A percentile compares a stretch with the other conserved stretches of the same genome.
Conservation (phyloP, 2,113 vertebrate genomes). For the Chaenogobius annularis region DNA sequence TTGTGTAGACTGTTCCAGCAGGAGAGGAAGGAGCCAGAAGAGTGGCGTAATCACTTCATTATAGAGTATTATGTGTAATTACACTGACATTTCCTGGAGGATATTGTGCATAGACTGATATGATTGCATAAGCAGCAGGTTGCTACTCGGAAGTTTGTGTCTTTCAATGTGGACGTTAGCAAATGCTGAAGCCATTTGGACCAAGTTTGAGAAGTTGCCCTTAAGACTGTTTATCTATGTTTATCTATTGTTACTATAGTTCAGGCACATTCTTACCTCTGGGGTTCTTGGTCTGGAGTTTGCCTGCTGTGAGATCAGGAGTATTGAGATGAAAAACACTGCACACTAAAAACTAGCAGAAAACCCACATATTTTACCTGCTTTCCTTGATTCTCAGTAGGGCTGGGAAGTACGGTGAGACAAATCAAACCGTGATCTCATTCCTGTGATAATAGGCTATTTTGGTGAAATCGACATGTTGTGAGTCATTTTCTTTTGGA, state of each 20-base stretch:
- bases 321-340: not conserved
- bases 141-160: not conserved
- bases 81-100: conserved; percentile 9
- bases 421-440: too few species aligned
- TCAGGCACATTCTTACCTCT: not conserved
- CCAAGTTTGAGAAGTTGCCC: not conserved
- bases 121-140: conserved; percentile 8
- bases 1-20: not conserved
- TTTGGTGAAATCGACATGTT: too few species aligned
- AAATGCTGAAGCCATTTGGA: not conserved
- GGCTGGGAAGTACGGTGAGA: too few species aligned
- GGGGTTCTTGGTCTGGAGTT: not conserved
- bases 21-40: not conserved
- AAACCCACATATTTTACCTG: too few species aligned
- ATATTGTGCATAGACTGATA: conserved; percentile 12
- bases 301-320: not conserved
- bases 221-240: not conserved
- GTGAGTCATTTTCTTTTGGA: too few species aligned
- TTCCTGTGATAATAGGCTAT: too few species aligned
- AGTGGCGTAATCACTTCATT: conserved; percentile 6
- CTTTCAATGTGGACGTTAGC: not conserved
- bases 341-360: too few species aligned
- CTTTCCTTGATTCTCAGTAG: too few species aligned
- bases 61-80: conserved; percentile 11
- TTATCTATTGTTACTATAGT: not conserved